A percentile compares a stretch with the other conserved stretches of the same genome.
Conservation (phyloP, 2,113 vertebrate species). For the Prionailurus viverrinus region DNA sequence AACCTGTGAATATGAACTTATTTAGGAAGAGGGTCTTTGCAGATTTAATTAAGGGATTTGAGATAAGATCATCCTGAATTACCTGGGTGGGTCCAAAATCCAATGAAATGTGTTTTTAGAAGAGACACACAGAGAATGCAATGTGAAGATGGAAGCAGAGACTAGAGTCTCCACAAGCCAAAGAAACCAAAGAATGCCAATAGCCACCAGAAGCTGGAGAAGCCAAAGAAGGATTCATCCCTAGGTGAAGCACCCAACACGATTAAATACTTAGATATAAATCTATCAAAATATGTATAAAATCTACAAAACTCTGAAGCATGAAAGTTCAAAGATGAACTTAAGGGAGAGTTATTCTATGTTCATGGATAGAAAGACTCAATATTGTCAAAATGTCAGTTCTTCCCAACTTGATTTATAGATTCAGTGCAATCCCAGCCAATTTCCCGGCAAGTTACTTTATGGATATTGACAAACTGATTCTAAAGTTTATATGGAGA, state of each 20-base stretch:
- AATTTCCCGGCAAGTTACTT: neutral
- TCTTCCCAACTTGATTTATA: neutral
- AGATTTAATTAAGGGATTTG: neutral
- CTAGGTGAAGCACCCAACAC: neutral
- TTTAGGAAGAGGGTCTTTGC: neutral
- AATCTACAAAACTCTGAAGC: neutral
- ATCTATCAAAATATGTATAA: neutral
- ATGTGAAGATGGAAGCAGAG: neutral
- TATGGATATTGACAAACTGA: neutral
- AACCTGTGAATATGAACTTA: neutral
- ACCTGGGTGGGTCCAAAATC: neutral
- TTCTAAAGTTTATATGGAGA: neutral
- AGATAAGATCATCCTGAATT: neutral
- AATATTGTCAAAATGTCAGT: neutral
- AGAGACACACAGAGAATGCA: neutral
- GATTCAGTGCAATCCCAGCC: neutral
- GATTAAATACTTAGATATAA: neutral
- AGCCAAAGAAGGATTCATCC: neutral
- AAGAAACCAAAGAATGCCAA: neutral
- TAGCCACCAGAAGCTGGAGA: neutral
- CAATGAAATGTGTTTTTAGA: neutral
- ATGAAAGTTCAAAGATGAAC: neutral
- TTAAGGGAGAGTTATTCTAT: neutral
- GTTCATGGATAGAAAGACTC: neutral
- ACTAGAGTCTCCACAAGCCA: neutral